Evolutionary conservation across 64 coral and sea anemone genomes (phyloP), one percentile per base, ranked within the genome.

Genomic region (Porites australiensis): DNA sequence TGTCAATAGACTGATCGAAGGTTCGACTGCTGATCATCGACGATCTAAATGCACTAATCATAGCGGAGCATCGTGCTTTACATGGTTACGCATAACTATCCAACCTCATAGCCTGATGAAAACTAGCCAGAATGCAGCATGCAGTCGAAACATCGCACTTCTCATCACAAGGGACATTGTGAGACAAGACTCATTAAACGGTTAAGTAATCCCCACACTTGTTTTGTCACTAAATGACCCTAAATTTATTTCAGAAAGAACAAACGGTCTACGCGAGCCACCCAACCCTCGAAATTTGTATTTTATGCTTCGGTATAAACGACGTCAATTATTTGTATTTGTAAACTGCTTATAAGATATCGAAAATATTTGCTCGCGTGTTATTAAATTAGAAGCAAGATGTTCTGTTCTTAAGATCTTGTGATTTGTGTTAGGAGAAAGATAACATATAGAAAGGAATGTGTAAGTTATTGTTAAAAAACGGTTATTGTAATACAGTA

Each of bases 21-120:
- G 27, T 37, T 55, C 11, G 53, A 55, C 53, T 55, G 47, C 51
- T 77, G 68, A 43, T 9, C 68, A 71, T 19, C 68, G 68, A 71
- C 20, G 22, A 71, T 71, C n/a, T 27, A 71, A 71, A 71, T 71
- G 68, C 27, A 6, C 68, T 20, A 71, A 71, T 71, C 68, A 71
- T 22, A 71, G 68, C n/a, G 68, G 27, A 71, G 27, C 68, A 22
- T 71, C 68, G n/a, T 71, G 68, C 68, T 45, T 55, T 7, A 55
- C 11, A 55, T 7, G 53, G 53, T 55, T 55, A 55, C 53, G 53
- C 53, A 11, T 55, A 55, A 71, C 68, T 22, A 71, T 71, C 68
- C 68, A 5, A 71, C 27, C 27, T 71, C 68, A 21, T 71, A 19
- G 19, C 68, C 15, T 71, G 68, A 71, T 27, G 23, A 71, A 10